Conservation (phyloP, 1,140 invertebrate genomes). For the Stegodyphus dumicola region DNA sequence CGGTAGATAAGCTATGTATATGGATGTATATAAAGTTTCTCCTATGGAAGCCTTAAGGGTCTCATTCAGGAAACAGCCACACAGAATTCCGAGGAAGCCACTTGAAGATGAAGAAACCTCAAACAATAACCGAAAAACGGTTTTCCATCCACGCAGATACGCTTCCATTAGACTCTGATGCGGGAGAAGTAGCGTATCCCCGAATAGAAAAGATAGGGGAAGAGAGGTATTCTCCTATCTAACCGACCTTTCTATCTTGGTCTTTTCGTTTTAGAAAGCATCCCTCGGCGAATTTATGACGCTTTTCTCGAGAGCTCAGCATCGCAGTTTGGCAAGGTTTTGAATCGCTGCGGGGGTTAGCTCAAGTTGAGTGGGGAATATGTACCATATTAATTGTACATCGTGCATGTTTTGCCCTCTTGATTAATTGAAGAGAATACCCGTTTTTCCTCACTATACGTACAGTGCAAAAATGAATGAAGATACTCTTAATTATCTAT, state of each 20-base stretch:
- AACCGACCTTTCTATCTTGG: constrained; percentile 21
- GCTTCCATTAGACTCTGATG: constrained; percentile 1
- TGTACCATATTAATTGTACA: no score
- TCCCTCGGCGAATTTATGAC: neutral
- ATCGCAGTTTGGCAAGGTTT: neutral
- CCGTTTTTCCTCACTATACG: no score
- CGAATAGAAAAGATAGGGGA: constrained; percentile 2
- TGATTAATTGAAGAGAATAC: no score
- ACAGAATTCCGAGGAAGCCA: no score
- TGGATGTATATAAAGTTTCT: no score
- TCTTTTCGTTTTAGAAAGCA: neutral
- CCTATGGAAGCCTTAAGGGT: no score
- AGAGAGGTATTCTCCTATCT: constrained; percentile 14
- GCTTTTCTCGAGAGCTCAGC: constrained; percentile 13
- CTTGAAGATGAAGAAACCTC: neutral
- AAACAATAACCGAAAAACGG: constrained; percentile 28
- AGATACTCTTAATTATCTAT: no score
- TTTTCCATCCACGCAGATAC: constrained; percentile 20
- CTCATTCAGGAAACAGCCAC: no score
- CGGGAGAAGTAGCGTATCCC: neutral
- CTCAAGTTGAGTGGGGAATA: neutral
- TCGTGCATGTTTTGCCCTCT: no score
- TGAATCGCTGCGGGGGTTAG: neutral
- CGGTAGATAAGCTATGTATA: no score
- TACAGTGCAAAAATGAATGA: no score